phyloP scores from a whole-genome alignment of 2,113 vertebrate genomes.

The Chionodraco myersi region DNA sequence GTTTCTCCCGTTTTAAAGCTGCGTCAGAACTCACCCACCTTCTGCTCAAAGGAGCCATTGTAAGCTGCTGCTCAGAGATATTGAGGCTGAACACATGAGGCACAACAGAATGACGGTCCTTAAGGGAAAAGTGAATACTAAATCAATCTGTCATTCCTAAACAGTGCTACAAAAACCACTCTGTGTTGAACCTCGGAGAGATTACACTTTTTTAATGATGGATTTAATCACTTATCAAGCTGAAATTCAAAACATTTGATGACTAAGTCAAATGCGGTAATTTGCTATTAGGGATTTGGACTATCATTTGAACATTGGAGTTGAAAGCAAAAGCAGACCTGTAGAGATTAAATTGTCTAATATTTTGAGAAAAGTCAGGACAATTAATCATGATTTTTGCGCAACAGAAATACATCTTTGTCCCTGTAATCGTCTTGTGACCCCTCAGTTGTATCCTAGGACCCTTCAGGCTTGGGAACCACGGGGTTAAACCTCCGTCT shows the following conservation, averaged over 20 bases:
- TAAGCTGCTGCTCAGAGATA: slow-evolving; percentile 38
- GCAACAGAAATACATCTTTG: background rate
- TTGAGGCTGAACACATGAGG: slow-evolving; percentile 27
- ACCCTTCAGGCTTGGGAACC: slow-evolving; percentile 16
- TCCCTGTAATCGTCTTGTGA: background rate
- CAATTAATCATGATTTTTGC: background rate
- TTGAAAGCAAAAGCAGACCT: background rate
- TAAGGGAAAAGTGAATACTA: background rate
- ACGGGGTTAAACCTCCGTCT: background rate
- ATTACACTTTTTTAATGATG: background rate
- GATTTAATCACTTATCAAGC: background rate
- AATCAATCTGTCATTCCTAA: background rate
- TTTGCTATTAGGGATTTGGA: background rate
- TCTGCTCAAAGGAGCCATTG: slow-evolving; percentile 65
- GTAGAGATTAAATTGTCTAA: background rate
- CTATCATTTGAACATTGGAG: background rate
- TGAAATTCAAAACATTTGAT: background rate
- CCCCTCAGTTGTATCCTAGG: background rate
- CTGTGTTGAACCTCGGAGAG: background rate
- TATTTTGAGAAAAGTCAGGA: background rate
- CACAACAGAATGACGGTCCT: background rate
- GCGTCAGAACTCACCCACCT: slow-evolving; percentile 44
- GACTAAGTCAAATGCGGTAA: background rate
- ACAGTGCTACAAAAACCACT: background rate
- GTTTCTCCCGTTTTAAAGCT: slow-evolving; percentile 26